Conservation (phyloP, 2,113 vertebrate genomes). For the Sebastes schlegelii region DNA sequence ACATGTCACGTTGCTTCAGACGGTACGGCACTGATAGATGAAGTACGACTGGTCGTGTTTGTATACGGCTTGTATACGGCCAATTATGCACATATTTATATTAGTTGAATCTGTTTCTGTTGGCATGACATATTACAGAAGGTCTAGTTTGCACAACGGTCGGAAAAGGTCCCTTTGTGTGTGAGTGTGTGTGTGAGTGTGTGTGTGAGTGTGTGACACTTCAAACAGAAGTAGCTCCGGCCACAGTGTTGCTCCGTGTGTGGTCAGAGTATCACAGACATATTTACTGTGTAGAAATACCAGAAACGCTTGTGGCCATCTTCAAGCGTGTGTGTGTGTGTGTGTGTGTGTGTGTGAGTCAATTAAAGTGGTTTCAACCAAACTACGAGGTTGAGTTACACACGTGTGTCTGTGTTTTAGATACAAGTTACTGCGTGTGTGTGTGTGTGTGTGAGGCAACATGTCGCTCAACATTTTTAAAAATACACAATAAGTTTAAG, state of each 20-base stretch:
- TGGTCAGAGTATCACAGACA: slow-evolving; percentile 30
- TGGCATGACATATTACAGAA: too few relatives aligned
- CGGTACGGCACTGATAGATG: too few relatives aligned
- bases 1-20: too few relatives aligned
- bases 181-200: not conserved
- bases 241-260: slow-evolving; percentile 40
- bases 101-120: too few relatives aligned
- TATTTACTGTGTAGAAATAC: slow-evolving; percentile 34
- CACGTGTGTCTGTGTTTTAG: not conserved
- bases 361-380: slow-evolving; percentile 29
- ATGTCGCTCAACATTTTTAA: too few relatives aligned
- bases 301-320: slow-evolving; percentile 18
- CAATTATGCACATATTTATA: too few relatives aligned
- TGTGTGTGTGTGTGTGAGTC: not conserved
- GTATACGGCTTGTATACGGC: not conserved
- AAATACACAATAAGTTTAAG: too few relatives aligned
- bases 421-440: not conserved
- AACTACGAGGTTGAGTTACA: not conserved
- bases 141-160: too few relatives aligned
- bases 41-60: not conserved
- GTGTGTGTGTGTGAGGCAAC: not conserved
- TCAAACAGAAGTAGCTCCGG: slow-evolving; percentile 12
- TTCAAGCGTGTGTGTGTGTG: not conserved
- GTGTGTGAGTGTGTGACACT: not conserved
- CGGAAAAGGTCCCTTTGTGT: too few relatives aligned